Evolutionary conservation across 2,888 invertebrate species (phyloP), one percentile per base, ranked within the genome.

Genomic region (Pharmacophagus antenor): DNA sequence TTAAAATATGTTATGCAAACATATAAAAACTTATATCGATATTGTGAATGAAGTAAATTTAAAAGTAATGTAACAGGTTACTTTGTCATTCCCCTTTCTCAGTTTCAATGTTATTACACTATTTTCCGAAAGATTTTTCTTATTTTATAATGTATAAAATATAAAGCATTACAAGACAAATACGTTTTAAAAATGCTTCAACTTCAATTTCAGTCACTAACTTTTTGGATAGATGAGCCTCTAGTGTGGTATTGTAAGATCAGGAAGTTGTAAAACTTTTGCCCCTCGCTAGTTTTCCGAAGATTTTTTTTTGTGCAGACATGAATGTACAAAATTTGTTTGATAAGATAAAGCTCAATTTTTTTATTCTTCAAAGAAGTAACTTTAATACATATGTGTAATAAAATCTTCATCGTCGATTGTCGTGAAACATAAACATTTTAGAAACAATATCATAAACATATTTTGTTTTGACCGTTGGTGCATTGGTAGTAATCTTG

Each of bases 231-330:
- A 44, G 20, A 54, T 46, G 54, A 44, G 44, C 54, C 54, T 54
- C 54, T 42, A 54, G 54, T 46, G 44, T 54, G 25, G 46, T 53
- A 42, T 53, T 54, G 44, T 54, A 18, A 54, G 54, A 54, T 54
- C 27, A 27, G 54, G 20, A 54, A 54, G 54, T 54, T 54, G 20
- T 42, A 53, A 46, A 54, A 54, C 44, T 46, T 54, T 46, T 53
- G 6, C 44, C 27, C 20, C 20, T n/a, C 27, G 54, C 15, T 42
- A 46, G 46, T 54, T 54, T 46, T 46, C 31, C 12, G 10, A 31
- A 31, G 12, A 31, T 10, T 12, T 12, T 31, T 31, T 12, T 31
- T 31, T 31, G 15, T 8, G 10, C 0, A 27, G 27, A 8, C 8
- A 31, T 31, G 15, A 10, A 15, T 10, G 15, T 10, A 31, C n/a